A percentile compares a stretch with the other conserved stretches of the same genome.
Evolutionary conservation across 2,113 vertebrate species (phyloP).

Genomic region (Myxocyprinus asiaticus): DNA sequence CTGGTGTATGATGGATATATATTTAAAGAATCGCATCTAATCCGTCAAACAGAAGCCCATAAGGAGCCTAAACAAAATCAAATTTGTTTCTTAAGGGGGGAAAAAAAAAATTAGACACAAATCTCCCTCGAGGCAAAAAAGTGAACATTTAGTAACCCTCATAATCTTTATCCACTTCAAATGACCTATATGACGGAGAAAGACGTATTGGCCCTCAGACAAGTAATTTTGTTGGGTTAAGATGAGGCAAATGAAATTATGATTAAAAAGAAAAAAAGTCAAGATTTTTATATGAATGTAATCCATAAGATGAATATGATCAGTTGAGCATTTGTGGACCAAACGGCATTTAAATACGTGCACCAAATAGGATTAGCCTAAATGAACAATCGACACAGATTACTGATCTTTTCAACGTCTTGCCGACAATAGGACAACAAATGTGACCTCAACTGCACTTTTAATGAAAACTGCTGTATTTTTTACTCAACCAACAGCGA

Average conservation of each 20-base stretch:
- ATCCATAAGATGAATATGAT: constrained; percentile 66
- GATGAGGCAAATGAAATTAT: constrained; percentile 61
- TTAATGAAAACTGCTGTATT: background rate
- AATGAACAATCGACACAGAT: constrained; percentile 42
- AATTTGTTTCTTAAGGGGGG: constrained; percentile 76
- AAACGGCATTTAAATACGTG: constrained; percentile 46
- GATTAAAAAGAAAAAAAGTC: constrained; percentile 48
- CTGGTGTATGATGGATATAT: constrained; percentile 68
- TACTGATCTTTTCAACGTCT: background rate
- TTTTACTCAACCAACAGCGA: background rate
- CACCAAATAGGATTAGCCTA: constrained; percentile 37
- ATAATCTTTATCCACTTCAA: constrained; percentile 81
- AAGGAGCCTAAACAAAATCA: constrained; percentile 77
- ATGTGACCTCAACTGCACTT: background rate
- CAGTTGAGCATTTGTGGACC: constrained; percentile 60
- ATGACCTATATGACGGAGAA: constrained; percentile 76
- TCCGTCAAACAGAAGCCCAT: constrained; percentile 66
- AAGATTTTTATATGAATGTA: constrained; percentile 63
- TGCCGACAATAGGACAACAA: background rate
- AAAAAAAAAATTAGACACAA: constrained; percentile 74
- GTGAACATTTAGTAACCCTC: constrained; percentile 78
- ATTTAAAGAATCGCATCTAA: constrained; percentile 80
- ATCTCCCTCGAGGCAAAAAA: constrained; percentile 75
- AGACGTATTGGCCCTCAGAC: constrained; percentile 45
- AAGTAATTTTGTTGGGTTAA: constrained; percentile 32